Evolutionary conservation across 2,888 invertebrate genomes (phyloP), one percentile per base, ranked within the genome.

Genomic region (Dicroscelio sp.): DNA sequence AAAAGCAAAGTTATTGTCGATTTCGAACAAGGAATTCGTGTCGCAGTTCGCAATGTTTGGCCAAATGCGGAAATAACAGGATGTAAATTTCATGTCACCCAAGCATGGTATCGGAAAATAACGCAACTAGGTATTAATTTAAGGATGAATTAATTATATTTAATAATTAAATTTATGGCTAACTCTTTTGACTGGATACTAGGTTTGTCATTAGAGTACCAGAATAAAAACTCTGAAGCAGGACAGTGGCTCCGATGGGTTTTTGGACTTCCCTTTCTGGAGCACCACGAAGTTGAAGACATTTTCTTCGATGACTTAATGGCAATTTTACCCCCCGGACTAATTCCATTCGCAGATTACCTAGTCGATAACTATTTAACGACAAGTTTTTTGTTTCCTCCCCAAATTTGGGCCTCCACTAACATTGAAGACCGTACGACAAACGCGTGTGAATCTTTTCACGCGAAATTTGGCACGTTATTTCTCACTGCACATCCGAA

Each of bases 361-460:
- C 25, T 71, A 3, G 71, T 43, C 2, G 73, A 73, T 8, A 73
- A 73, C 25, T 73, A 73, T 31, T 4, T 73, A 31, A n/a, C 52
- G 5, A 10, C 8, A 27, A 4, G 8, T n/a, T 25, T 31, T 23
- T 4, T 17, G 30, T 73, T 73, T 52, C 73, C 73, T 27, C 31
- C 73, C 12, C 12, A 48, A 52, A 6, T 73, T 12, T 73, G 48
- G 73, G 73, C 73, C 3, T 73, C 30, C 4, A 4, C 73, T 5
- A 20, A 30, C 23, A 52, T 73, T 73, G 12, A 48, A 17, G 73
- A 73, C 38, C 27, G 52, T 8, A 73, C 73, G 12, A 73, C 48
- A 2, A 73, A 73, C 23, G 73, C 73, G 20, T 73, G 48, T 73
- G 73, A 73, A 31, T 48, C 52, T 4, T 73, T 73, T n/a, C 55